Evolutionary conservation across 2,113 vertebrate species (phyloP).

Genomic region (Pseudonaja textilis): DNA sequence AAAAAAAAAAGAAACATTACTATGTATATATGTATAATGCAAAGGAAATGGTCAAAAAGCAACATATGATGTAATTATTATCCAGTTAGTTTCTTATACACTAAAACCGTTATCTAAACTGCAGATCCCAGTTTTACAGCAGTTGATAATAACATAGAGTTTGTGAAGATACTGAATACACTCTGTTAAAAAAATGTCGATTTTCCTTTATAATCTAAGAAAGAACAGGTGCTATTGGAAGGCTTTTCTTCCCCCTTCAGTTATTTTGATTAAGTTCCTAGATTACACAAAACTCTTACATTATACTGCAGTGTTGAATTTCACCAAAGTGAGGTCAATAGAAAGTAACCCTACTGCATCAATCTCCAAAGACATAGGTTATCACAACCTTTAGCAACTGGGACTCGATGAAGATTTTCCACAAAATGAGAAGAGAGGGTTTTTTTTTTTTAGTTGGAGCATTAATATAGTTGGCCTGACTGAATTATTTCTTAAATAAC

Average conservation of each 20-base stretch:
- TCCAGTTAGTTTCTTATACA: not conserved
- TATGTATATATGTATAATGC: not conserved
- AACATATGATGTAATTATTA: not conserved
- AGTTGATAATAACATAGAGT: not conserved
- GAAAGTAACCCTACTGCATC: not conserved
- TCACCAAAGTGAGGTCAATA: not conserved
- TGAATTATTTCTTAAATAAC: not conserved
- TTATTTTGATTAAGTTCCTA: not conserved
- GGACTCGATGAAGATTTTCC: not conserved
- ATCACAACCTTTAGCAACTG: not conserved
- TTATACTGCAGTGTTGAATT: not conserved
- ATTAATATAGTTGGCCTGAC: not conserved
- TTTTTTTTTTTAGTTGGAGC: not conserved
- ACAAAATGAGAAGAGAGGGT: not conserved
- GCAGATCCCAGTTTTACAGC: not conserved
- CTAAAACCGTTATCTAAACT: not conserved
- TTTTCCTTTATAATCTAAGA: not conserved
- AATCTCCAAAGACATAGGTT: not conserved
- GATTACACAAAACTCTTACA: not conserved
- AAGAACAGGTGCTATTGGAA: not conserved
- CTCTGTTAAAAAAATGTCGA: not conserved
- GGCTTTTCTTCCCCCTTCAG: not conserved
- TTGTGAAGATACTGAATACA: not conserved
- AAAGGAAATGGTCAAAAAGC: not conserved
- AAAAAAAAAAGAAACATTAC: too few species aligned